phyloP scores from a whole-genome alignment of 2,113 vertebrate genomes.

The Xenopus borealis region DNA sequence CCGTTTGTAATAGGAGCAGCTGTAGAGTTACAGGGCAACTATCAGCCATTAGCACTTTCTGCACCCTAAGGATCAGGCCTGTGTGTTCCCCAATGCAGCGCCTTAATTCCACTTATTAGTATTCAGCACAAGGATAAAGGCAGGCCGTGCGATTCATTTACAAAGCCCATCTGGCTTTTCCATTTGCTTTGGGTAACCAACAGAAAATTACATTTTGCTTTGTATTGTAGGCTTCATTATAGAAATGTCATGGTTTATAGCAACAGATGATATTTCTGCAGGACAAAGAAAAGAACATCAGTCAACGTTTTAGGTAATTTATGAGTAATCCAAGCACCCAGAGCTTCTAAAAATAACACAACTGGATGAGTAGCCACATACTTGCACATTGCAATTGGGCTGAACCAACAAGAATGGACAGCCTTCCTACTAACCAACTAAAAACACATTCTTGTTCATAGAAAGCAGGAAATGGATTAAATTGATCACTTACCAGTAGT shows the following conservation, averaged over 20 bases:
- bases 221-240: conserved; percentile 34
- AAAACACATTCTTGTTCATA: too few species aligned
- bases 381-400: too few species aligned
- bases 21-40: too few species aligned
- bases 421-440: too few species aligned
- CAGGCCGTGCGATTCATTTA: conserved; percentile 28
- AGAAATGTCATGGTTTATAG: conserved; percentile 40
- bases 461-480: too few species aligned
- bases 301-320: not conserved
- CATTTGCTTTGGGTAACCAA: conserved; percentile 13
- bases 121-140: conserved; percentile 7
- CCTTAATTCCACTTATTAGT: conserved; percentile 12
- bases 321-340: not conserved
- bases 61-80: too few species aligned
- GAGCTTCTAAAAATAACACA: too few species aligned
- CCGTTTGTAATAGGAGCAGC: too few species aligned
- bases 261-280: conserved; percentile 39
- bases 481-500: too few species aligned
- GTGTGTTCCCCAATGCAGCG: not conserved
- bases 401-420: too few species aligned
- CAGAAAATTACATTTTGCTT: conserved; percentile 40
- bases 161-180: conserved; percentile 37
- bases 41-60: too few species aligned
- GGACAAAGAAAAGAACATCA: conserved; percentile 2
- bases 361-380: too few species aligned